phyloP scores from a whole-genome alignment of 1,140 invertebrate species.

The Plectrocnemia conspersa region DNA sequence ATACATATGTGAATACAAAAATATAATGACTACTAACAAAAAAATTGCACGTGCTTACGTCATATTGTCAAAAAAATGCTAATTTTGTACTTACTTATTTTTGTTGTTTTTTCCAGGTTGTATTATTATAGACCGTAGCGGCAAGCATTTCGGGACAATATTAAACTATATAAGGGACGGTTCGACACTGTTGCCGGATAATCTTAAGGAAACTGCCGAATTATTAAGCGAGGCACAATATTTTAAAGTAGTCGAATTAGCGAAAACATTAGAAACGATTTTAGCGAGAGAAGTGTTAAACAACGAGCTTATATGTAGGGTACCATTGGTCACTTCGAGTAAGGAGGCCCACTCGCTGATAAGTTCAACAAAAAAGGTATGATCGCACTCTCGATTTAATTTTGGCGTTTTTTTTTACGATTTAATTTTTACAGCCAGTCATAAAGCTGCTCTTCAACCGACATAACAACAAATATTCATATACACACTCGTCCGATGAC shows the following conservation, averaged over 20 bases:
- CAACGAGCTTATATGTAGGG: constrained; percentile 3
- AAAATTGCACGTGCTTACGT: no score
- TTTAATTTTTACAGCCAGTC: constrained; percentile 1
- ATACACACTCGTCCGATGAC: not conserved
- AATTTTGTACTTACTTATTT: no score
- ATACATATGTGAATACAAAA: no score
- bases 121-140: not conserved
- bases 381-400: not conserved
- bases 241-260: not conserved
- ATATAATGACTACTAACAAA: no score
- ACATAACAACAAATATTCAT: constrained; percentile 7
- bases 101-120: constrained; percentile 8
- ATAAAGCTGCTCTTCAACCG: constrained; percentile 1
- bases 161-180: constrained; percentile 2
- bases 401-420: constrained; percentile 1
- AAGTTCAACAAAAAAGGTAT: not conserved
- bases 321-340: constrained; percentile 1
- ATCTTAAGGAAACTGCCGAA: not conserved
- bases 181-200: not conserved
- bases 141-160: constrained; percentile 7
- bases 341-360: not conserved
- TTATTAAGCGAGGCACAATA: not conserved
- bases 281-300: not conserved
- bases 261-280: not conserved
- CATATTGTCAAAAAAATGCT: no score